Base-by-base conservation (phyloP, 2,797 vertebrate species). In the Allobates femoralis region DNA sequence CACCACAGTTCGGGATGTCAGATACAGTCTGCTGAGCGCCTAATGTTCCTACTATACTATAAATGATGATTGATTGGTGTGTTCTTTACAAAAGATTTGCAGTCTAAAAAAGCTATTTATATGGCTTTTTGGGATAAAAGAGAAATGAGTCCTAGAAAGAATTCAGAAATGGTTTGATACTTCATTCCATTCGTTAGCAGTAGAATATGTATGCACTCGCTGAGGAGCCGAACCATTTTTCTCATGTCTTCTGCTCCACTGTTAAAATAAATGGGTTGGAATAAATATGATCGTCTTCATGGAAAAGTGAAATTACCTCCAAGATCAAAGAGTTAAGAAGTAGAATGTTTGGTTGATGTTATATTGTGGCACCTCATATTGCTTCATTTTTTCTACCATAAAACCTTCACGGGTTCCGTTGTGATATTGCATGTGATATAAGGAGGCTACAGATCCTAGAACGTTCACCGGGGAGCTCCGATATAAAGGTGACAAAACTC, bases 51-150 rank as follows among this genome's bases (percentile, higher is more conserved):
- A 60, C 41, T 77, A 41, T 58, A 46, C 78, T 81, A 69, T 81
- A 81, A 85, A 88, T 88, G 77, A 88, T 88, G 87, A 88, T 88
- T 85, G 87, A 88, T 85, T 81, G 82, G 86, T 85, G 81, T 85
- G 87, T 88, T 85, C 83, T 71, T 85, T 81, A 76, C 32, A 28
- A 67, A 81, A 69, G 83, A 85, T 80, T 74, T 88, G 51, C 71
- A 69, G 69, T 80, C 46, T 88, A 67, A 84, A 80, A 58, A 81
- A 81, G 69, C 50, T 60, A 81, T 85, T 85, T 77, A 80, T 85
- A n/a, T 69, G 60, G 71, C 60, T 81, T 88, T 88, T 81, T 50
- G 50, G 60, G 83, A 50, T 75, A 81, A 77, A 85, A 85, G 60
- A 85, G 83, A 80, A 82, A 88, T 77, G 71, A 85, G 30, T 81